Evolutionary conservation across 2,888 invertebrate genomes (phyloP), one percentile per base, ranked within the genome.

Genomic region (Opisthograptis luteolata): DNA sequence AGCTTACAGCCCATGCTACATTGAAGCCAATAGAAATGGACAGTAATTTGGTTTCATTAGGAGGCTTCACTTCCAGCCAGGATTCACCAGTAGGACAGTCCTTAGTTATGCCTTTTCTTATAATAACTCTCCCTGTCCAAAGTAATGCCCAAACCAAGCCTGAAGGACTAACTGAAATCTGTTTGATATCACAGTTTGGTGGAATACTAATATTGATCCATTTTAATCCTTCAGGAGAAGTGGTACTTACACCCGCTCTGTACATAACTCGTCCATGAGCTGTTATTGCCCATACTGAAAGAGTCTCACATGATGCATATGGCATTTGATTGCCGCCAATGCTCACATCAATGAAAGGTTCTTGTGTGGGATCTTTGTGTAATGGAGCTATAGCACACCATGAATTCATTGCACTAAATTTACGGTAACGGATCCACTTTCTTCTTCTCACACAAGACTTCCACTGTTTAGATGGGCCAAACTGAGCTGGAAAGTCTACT

Each of bases 211-310:
- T 92, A 51, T 94, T 93, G 12, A 93, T 94, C 98, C 98, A 98
- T 36, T 95, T 93, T 39, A 94, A 92, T 1, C 98, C 98, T 89
- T 98, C 98, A 1, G 98, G 98, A 12, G 96, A 95, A 25, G 92
- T 93, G 36, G 94, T 93, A 56, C 94, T 94, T 1, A 97, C 97
- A 8, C 96, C 96, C 49, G 94, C 93, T 64, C 98, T 93, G 70
- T 95, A 96, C 95, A 97, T 96, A 15, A 97, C 96, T 73, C 97
- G 91, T 41, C 98, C 98, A 75, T 97, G 95, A 20, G 97, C 95
- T 17, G 98, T 98, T 41, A 98, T 96, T 6, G 97, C 96, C 98
- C 98, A 98, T 5, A 98, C 97, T 51, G 95, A 90, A 66, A 97
- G 92, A 25, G 93, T 93, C 14, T 96, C 96, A 9, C 93, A 90